Conservation (phyloP, 2,113 vertebrate species). For the Corythaixoides concolor region DNA sequence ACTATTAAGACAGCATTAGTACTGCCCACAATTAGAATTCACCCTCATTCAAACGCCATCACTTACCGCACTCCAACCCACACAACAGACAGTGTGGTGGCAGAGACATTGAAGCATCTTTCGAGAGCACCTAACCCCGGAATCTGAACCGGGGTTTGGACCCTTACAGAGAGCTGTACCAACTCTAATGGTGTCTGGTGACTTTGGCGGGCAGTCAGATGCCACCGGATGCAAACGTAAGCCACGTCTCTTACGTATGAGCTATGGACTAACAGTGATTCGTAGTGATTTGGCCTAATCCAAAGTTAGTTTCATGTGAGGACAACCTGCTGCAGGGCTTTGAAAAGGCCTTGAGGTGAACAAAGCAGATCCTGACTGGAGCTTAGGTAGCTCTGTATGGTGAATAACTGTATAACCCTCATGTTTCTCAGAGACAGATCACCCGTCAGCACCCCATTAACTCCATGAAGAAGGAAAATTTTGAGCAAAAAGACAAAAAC, state of each 20-base stretch:
- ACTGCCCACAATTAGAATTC: background rate
- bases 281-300: background rate
- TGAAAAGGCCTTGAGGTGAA: background rate
- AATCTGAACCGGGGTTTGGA: background rate
- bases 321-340: background rate
- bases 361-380: background rate
- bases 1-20: background rate
- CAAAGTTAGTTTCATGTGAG: background rate
- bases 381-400: background rate
- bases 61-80: background rate
- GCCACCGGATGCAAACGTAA: background rate
- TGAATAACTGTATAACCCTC: background rate
- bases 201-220: background rate
- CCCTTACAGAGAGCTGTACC: background rate
- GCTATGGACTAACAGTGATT: background rate
- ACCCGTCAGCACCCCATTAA: background rate
- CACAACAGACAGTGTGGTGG: background rate
- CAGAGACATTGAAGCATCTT: background rate
- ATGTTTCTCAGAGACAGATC: background rate
- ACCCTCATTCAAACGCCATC: background rate
- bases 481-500: background rate
- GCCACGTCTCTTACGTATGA: background rate
- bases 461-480: background rate
- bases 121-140: background rate
- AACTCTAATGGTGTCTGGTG: background rate